phyloP scores from a whole-genome alignment of 2,797 vertebrate genomes.

The Anisognathus igniventris region DNA sequence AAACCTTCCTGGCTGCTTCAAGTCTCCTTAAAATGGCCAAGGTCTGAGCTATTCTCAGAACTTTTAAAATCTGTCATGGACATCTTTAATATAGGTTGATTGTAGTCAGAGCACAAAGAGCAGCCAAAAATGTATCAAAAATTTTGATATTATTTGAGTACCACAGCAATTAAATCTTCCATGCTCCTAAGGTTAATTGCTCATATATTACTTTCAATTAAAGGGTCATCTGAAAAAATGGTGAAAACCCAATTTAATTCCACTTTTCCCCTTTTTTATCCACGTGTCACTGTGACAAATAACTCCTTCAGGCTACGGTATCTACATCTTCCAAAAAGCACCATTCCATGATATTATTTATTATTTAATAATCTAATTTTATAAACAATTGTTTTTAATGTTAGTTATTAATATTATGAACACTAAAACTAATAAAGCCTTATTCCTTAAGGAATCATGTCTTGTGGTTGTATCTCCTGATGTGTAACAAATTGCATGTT shows the following conservation, averaged over 20 bases:
- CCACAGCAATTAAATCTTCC: not conserved
- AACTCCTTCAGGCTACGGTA: not conserved
- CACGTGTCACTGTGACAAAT: not conserved
- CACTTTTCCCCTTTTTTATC: not conserved
- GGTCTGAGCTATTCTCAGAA: not conserved
- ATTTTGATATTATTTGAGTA: not conserved
- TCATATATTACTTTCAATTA: not conserved
- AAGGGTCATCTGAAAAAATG: not conserved
- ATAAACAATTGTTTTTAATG: not conserved
- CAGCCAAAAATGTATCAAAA: not conserved
- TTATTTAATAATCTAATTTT: not conserved
- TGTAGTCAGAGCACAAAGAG: not conserved
- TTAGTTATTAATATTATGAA: not conserved
- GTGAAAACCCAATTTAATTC: not conserved
- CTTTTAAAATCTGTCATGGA: not conserved
- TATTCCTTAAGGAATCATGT: not conserved
- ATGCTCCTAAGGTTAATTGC: not conserved
- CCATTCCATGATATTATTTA: not conserved
- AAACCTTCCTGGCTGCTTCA: not conserved
- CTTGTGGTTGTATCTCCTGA: not conserved
- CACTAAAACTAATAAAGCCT: not conserved
- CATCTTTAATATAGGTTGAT: not conserved
- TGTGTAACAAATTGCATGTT: not conserved
- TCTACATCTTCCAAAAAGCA: not conserved
- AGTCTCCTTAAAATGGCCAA: not conserved